Evolutionary conservation across 2,888 invertebrate genomes (phyloP).

Genomic region (Lasioglossum figueresi): DNA sequence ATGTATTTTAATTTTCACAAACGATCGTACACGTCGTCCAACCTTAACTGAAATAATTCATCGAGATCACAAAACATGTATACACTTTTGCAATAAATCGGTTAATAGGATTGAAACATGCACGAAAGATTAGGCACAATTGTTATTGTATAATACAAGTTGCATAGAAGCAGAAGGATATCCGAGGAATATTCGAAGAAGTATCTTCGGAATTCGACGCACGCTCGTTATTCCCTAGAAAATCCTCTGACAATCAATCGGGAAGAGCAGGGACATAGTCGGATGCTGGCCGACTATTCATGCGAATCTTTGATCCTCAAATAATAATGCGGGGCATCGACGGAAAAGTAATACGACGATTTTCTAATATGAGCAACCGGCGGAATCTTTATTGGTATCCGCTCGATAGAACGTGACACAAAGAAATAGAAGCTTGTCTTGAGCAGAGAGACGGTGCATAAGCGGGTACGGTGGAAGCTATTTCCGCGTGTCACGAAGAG

Average conservation of each 20-base stretch:
- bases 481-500: slow-evolving; percentile 68
- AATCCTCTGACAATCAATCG: neutral
- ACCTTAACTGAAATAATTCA: neutral
- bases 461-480: slow-evolving; percentile 47
- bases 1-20: neutral
- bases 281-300: neutral
- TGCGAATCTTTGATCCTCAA: neutral
- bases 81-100: neutral
- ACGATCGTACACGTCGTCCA: neutral
- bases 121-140: neutral
- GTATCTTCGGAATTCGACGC: neutral
- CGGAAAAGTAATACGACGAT: neutral
- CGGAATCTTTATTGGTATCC: slow-evolving; percentile 31
- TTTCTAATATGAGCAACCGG: slow-evolving; percentile 7
- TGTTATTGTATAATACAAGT: neutral
- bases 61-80: neutral
- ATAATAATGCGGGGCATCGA: neutral
- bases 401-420: slow-evolving; percentile 40
- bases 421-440: slow-evolving; percentile 48
- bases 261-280: neutral
- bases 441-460: slow-evolving; percentile 22
- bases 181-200: neutral
- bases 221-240: neutral
- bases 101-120: neutral
- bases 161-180: neutral